Base-by-base conservation (phyloP, 2,888 invertebrate species). In the Eristalinus aeneus region DNA sequence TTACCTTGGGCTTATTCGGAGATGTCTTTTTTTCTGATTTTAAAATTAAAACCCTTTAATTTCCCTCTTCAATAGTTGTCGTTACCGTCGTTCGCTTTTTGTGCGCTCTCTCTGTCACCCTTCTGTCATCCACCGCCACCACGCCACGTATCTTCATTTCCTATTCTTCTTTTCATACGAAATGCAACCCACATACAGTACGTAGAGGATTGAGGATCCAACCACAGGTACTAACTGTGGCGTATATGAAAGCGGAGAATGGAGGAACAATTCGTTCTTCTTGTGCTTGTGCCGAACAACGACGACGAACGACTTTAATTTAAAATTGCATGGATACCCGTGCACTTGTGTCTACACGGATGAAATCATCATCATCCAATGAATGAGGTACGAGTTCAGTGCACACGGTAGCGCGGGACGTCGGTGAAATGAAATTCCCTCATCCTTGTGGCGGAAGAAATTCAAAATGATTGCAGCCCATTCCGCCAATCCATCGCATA, bases 1-100 rank as follows among this genome's bases (percentile, higher is more conserved):
- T 27, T 27, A 27, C 27, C 27, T 27, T 27, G 27, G 2, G 27
- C 27, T 27, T 27, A 27, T 27, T 27, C 27, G 27, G 27, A 27
- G 2, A 27, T 36, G 68, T 74, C 36, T 22, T 36, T 68, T 61
- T 56, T 46, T 23, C 23, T 61, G 68, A 65, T 68, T 74, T 74
- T 58, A 39, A 69, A 80, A 80, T 80, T 80, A 68, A 72, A 80
- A 46, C 67, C 64, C 75, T 72, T 76, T 80, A 85, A 85, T 85
- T 80, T 71, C 39, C 65, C 71, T 23, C 80, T 80, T 85, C 75
- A 79, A 84, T 79, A 71, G 79, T 65, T 75, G 74, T 60, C 16
- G 46, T 46, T 56, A 58, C 65, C 23, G n/a, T 11, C 46, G 60
- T 60, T 22, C 23, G 32, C 39, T 27, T 73, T 12, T 34, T 31